phyloP scores from a whole-genome alignment of 1,140 invertebrate genomes.

The Calosoma granatense region DNA sequence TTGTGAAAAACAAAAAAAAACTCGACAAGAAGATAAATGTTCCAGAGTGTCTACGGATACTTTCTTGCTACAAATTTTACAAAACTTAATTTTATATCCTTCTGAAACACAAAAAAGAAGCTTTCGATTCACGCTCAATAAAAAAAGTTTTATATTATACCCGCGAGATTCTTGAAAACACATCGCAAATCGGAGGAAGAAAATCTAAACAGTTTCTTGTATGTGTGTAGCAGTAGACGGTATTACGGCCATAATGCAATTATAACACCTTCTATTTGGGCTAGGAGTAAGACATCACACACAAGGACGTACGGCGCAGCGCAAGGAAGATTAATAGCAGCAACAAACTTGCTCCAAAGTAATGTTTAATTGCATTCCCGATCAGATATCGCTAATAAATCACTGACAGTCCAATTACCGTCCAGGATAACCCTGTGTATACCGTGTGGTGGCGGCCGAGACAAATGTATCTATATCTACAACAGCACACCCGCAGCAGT shows the following conservation, averaged over 20 bases:
- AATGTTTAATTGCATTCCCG: constrained; percentile 8
- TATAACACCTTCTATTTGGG: constrained; percentile 2
- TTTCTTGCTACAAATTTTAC: background rate
- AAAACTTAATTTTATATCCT: background rate
- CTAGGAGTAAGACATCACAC: constrained; percentile 3
- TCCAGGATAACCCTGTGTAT: background rate
- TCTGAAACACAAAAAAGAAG: background rate
- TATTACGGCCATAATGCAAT: constrained; percentile 1
- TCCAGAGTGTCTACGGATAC: background rate
- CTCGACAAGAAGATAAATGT: background rate
- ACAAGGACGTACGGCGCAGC: background rate
- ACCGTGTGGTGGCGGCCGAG: background rate
- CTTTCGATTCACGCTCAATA: background rate
- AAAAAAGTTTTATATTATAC: background rate
- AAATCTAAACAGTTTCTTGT: background rate
- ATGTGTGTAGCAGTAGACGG: no score
- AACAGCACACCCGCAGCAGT: background rate
- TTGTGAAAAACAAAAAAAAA: no score
- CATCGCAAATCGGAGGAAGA: background rate
- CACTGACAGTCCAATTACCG: constrained; percentile 2
- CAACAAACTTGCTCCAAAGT: background rate
- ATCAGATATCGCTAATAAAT: constrained; percentile 7
- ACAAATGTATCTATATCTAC: background rate
- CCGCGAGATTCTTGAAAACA: background rate
- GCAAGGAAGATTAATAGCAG: constrained; percentile 2